Evolutionary conservation across 1,140 invertebrate genomes (phyloP).

Genomic region (Lanistes nyassanus): DNA sequence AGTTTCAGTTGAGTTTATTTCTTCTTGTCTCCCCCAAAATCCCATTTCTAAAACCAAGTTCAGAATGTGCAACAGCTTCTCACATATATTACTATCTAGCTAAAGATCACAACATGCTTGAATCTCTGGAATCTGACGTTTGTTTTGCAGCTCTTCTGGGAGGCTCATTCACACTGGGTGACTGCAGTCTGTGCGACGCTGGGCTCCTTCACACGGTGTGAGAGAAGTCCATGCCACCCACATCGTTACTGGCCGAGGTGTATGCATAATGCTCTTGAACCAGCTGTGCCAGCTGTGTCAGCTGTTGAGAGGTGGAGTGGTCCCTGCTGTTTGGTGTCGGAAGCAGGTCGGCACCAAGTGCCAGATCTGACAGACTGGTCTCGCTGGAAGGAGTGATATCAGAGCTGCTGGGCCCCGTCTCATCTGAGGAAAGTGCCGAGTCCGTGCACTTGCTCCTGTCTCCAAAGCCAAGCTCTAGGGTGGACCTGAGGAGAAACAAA

Average conservation of each 20-base stretch:
- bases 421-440: conserved; percentile 36
- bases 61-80: background rate
- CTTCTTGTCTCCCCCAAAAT: too few relatives aligned
- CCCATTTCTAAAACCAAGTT: background rate
- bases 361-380: conserved; percentile 36
- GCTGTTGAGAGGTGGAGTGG: conserved; percentile 46
- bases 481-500: conserved; percentile 6
- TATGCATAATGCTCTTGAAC: conserved; percentile 59
- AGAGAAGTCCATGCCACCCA: background rate
- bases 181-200: background rate
- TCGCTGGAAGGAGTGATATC: conserved; percentile 24
- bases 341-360: background rate
- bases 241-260: background rate
- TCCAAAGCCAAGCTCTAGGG: background rate
- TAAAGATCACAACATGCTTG: background rate
- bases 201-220: background rate
- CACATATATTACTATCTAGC: background rate
- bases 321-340: background rate
- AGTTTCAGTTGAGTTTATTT: too few relatives aligned
- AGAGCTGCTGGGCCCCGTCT: conserved; percentile 26
- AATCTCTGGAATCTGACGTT: background rate
- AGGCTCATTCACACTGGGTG: background rate
- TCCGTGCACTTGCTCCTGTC: conserved; percentile 26
- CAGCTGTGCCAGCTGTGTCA: conserved; percentile 60
- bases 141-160: background rate